phyloP scores from a whole-genome alignment of 1,140 invertebrate genomes.

The Drosophila repletoides region DNA sequence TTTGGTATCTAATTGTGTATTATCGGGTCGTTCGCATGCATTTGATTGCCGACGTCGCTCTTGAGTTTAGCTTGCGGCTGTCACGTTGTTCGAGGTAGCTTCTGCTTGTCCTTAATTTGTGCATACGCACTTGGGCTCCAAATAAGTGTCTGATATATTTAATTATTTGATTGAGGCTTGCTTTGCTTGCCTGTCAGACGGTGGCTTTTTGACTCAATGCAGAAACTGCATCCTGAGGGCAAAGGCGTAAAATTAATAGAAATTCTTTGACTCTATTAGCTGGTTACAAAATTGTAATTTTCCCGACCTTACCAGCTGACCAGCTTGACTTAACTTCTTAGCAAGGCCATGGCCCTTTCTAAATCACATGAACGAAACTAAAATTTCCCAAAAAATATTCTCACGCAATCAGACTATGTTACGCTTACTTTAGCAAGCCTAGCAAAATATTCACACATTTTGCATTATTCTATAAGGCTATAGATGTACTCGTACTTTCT shows the following conservation, averaged over 20 bases:
- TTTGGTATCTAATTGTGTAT: slow-evolving; percentile 51
- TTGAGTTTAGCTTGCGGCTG: slow-evolving; percentile 54
- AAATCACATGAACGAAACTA: not conserved
- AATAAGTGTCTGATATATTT: slow-evolving; percentile 28
- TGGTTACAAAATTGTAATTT: not conserved
- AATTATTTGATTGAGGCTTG: slow-evolving; percentile 38
- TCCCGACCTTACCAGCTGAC: no score
- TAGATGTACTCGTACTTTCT: slow-evolving; percentile 17
- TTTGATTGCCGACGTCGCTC: slow-evolving; percentile 42
- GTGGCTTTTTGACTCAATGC: not conserved
- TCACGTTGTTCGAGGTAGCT: slow-evolving; percentile 54
- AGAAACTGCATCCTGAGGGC: not conserved
- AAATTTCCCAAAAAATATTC: slow-evolving; percentile 53
- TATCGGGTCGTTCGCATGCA: slow-evolving; percentile 47
- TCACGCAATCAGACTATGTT: slow-evolving; percentile 25
- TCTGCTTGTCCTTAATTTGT: slow-evolving; percentile 30
- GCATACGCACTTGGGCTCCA: not conserved
- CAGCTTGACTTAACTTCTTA: not conserved
- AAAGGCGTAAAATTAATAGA: not conserved
- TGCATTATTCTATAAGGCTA: slow-evolving; percentile 24
- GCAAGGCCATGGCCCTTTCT: not conserved
- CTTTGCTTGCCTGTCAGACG: slow-evolving; percentile 4
- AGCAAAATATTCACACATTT: slow-evolving; percentile 56
- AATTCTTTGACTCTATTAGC: not conserved
- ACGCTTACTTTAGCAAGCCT: slow-evolving; percentile 9